These are phyloP conservation scores for Corythornis madagascariensis DNA, from an alignment of 2,113 vertebrate species.

Conservation along the genomic window DNA sequence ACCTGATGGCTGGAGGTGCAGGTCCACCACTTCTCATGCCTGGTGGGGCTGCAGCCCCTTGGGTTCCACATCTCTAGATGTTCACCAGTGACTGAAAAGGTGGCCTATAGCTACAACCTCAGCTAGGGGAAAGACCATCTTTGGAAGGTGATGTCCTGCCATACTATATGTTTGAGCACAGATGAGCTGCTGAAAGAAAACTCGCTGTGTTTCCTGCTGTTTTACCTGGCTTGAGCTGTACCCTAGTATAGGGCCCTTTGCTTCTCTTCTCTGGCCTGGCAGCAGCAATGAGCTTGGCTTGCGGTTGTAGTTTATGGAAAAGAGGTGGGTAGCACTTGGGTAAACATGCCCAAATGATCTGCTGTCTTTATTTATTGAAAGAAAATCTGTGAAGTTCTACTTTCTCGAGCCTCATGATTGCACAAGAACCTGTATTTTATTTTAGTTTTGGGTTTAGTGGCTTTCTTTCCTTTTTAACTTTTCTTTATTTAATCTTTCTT, in stretches of 20 bases:
- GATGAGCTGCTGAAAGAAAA: too few species aligned
- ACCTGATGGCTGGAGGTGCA: neutral
- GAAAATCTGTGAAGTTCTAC: constrained; percentile 47
- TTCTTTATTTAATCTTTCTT: constrained; percentile 47
- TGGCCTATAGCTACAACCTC: neutral
- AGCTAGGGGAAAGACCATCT: accelerated
- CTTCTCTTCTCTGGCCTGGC: neutral
- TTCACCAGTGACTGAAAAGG: neutral
- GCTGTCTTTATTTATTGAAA: constrained; percentile 38
- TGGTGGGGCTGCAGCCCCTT: neutral
- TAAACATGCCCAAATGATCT: neutral
- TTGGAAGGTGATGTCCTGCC: neutral
- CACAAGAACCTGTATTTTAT: constrained; percentile 12
- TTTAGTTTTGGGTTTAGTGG: constrained; percentile 61
- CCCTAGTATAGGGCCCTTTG: neutral
- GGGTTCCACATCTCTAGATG: neutral
- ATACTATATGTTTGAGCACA: accelerated
- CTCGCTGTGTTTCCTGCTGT: accelerated
- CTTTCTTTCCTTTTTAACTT: constrained; percentile 50
- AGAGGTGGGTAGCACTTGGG: neutral
- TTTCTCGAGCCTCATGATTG: constrained; percentile 37
- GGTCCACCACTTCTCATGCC: neutral
- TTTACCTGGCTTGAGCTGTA: neutral
- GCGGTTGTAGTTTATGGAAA: neutral
- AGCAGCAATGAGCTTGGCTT: neutral